Evolutionary conservation across 2,888 invertebrate genomes (phyloP).

Genomic region (Crepidodera aurea): DNA sequence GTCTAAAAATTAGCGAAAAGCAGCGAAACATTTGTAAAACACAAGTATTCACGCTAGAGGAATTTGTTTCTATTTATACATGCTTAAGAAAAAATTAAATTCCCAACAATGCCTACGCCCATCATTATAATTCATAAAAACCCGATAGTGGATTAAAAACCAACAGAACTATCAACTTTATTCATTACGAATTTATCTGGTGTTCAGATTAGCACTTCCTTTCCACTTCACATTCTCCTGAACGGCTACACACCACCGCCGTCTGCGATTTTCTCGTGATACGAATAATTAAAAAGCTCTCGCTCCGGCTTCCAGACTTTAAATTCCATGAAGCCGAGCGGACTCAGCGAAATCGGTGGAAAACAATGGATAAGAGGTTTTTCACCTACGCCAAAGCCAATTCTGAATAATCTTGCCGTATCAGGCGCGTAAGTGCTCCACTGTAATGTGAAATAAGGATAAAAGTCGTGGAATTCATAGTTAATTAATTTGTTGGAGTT

Average conservation of each 20-base stretch:
- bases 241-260: not conserved
- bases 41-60: too few relatives aligned
- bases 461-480: not conserved
- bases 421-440: not conserved
- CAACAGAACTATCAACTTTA: not conserved
- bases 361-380: conserved; percentile 6
- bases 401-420: not conserved
- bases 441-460: not conserved
- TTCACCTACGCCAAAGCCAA: not conserved
- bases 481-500: not conserved
- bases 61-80: too few relatives aligned
- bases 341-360: not conserved
- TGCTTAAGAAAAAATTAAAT: too few relatives aligned
- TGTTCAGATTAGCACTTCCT: conserved; percentile 13
- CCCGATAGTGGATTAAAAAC: too few relatives aligned
- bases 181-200: conserved; percentile 11
- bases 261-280: conserved; percentile 3
- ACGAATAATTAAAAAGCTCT: not conserved
- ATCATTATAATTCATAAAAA: too few relatives aligned
- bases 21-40: too few relatives aligned
- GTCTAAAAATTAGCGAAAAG: too few relatives aligned
- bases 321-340: not conserved
- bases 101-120: too few relatives aligned
- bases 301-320: not conserved
- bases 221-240: not conserved